Conservation (phyloP, 2,113 vertebrate genomes). For the Pseudorhombus dupliciocellatus region DNA sequence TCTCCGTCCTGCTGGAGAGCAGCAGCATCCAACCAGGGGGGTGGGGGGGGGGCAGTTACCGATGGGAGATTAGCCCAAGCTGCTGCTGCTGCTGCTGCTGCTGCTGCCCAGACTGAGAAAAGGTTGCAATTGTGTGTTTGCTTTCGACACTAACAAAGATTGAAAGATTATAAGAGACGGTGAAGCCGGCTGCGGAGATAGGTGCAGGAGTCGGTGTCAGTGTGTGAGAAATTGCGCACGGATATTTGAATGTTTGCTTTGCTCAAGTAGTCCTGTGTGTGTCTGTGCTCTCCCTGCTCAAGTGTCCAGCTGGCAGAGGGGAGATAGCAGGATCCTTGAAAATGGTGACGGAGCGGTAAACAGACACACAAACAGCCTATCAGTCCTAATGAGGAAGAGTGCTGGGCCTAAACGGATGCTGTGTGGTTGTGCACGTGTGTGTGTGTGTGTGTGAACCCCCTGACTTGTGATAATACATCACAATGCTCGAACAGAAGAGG, state of each 20-base stretch:
- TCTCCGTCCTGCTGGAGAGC: slow-evolving; percentile 60
- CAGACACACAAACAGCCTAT: slow-evolving; percentile 67
- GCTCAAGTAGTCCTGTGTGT: slow-evolving; percentile 35
- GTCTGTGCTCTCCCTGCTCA: slow-evolving; percentile 48
- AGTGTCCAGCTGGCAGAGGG: slow-evolving; percentile 75
- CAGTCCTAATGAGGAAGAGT: slow-evolving; percentile 70
- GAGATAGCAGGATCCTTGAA: slow-evolving; percentile 74
- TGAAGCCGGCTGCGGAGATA: slow-evolving; percentile 34
- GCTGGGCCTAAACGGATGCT: slow-evolving; percentile 47
- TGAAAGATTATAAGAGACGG: slow-evolving; percentile 59
- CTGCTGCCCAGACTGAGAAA: slow-evolving; percentile 52
- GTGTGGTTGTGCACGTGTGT: slow-evolving; percentile 28
- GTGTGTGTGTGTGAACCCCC: slow-evolving; percentile 21
- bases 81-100: slow-evolving; percentile 36
- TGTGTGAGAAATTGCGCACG: background rate
- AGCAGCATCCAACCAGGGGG: slow-evolving; percentile 56
- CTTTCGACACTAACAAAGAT: slow-evolving; percentile 61
- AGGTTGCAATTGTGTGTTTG: slow-evolving; percentile 60
- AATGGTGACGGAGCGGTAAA: slow-evolving; percentile 65
- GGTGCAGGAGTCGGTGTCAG: slow-evolving; percentile 13
- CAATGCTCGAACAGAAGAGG: slow-evolving; percentile 41
- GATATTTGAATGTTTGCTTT: slow-evolving; percentile 17
- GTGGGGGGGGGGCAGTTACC: slow-evolving; percentile 48
- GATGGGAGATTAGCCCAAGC: slow-evolving; percentile 59
- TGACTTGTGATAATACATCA: slow-evolving; percentile 59